Base-by-base conservation (phyloP, 2,888 invertebrate species). In the Eudasyphora cyanicolor region DNA sequence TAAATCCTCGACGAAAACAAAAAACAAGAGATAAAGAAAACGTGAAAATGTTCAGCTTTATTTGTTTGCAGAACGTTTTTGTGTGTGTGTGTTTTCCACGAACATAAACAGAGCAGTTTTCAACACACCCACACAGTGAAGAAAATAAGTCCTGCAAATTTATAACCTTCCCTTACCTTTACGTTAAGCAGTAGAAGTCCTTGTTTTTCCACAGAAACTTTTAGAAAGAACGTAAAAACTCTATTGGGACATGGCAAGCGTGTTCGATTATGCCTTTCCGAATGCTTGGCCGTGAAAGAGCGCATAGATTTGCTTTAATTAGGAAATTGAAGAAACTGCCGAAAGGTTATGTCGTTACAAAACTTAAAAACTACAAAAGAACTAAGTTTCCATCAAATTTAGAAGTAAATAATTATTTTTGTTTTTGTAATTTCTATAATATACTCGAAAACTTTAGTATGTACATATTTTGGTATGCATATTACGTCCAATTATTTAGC, bases 11-110 rank as follows among this genome's bases (percentile, higher is more conserved):
- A 4, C 3, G 54, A 54, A 54, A 2, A 12, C 3, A 67, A 67
- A 17, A 60, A 57, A n/a, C 29, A 62, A 60, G 8, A 38, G n/a
- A n/a, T n/a, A n/a, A 19, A 17, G 17, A 12, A 38, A 38, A 38
- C 17, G 29, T 19, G 38, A 24, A 67, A 64, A 21, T 2, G 5
- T 67, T 67, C 2, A n/a, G 29, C 19, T 67, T 42, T 67, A 21
- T 51, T 51, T 51, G 51, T 4, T 42, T n/a, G 42, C 62, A 73
- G 57, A 38, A 70, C 38, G n/a, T n/a, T 64, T 79, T 73, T 19
- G 2, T n/a, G n/a, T n/a, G 51, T 79, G 64, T 19, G 2, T n/a
- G 4, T 12, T 12, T 4, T n/a, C 14, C 45, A 4, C 45, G 45
- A 12, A 45, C 2, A 45, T n/a, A n/a, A n/a, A 45, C 38, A 38